Evolutionary conservation across 2,888 invertebrate genomes (phyloP), one percentile per base, ranked within the genome.

Genomic region (Lomographa bimaculata): DNA sequence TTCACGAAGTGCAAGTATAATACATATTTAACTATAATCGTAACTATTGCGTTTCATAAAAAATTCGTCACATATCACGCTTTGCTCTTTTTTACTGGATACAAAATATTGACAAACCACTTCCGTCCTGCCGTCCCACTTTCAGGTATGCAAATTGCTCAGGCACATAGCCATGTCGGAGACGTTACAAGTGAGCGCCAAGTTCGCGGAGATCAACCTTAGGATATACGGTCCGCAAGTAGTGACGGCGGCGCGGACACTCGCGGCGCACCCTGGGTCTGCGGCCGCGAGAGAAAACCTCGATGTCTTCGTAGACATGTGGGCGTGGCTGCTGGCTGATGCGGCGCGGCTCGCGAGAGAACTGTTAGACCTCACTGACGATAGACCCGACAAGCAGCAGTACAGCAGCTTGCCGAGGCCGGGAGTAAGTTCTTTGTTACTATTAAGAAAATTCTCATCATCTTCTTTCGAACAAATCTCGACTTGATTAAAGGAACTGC

Each of bases 271-370:
- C 89, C 97, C 98, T 3, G 94, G 94, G 48, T 98, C 98, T 77
- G 95, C 98, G 79, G 98, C 98, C 54, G 97, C 98, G 51, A 94
- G 97, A 70, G 99, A 99, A 78, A 99, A 99, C 89, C 92, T 98
- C 33, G 98, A 98, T 86, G 97, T 97, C 53, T 97, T 97, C 75
- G 93, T 96, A 14, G 97, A 97, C 69, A 96, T 97, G 95, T 98
- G 98, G 95, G 96, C 97, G 68, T 96, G 97, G 91, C 91, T 98
- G 45, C 94, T 97, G 60, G 94, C 95, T 9, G 98, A 98, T 76
- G 95, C 98, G n/a, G 95, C 96, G 33, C 91, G 95, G 10, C 92
- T 98, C 46, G 96, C 97, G 18, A 95, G 96, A 71, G 97, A 98
- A 71, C 94, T 98, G 29, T 92, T 96, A 68, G 93, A 97, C 84